Percentiles rank a stretch among this genome's conserved stretches.
phyloP scores from a whole-genome alignment of 2,113 vertebrate genomes.

The Serilophus lunatus region DNA sequence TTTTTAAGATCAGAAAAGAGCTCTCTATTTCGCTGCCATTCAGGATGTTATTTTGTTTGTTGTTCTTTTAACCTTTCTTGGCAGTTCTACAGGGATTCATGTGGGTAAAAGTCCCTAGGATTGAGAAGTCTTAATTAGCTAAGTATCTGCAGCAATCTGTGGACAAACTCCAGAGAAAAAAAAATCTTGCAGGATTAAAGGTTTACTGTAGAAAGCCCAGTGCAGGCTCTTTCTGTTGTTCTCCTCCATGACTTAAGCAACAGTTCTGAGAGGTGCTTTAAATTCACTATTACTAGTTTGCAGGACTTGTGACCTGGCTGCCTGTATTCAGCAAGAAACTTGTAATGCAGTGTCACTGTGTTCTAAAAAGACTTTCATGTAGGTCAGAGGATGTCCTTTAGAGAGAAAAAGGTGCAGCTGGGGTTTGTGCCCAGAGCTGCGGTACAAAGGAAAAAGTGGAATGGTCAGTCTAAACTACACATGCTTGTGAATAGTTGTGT shows the following conservation, averaged over 20 bases:
- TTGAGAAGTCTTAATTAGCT: neutral
- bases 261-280: neutral
- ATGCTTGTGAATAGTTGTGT: neutral
- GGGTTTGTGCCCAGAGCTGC: neutral
- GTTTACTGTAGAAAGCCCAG: neutral
- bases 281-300: neutral
- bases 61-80: neutral
- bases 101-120: neutral
- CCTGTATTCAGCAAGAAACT: neutral
- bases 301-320: neutral
- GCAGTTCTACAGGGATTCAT: neutral
- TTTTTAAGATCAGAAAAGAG: neutral
- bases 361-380: neutral
- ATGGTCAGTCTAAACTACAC: neutral
- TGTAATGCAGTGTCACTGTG: neutral
- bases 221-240: neutral
- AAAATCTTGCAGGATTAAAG: neutral
- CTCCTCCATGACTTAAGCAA: neutral
- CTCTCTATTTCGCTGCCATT: neutral
- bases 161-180: neutral
- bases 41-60: neutral
- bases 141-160: neutral
- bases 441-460: neutral
- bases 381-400: neutral
- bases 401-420: neutral